Evolutionary conservation across 2,113 vertebrate genomes (phyloP).

Genomic region (Rhombomys opimus): DNA sequence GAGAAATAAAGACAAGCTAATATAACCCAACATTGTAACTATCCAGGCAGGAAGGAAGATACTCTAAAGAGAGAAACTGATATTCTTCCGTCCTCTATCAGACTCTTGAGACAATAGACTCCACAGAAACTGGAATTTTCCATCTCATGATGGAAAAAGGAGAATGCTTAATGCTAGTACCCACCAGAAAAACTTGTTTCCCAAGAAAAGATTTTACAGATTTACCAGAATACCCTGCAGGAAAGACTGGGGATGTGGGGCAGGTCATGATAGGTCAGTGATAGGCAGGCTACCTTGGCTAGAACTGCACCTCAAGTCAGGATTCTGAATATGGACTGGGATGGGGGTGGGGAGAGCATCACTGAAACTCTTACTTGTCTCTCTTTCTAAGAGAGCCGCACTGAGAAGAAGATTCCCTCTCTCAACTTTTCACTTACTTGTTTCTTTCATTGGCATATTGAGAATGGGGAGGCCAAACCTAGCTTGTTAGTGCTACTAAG

Average conservation of each 20-base stretch:
- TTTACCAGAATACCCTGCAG: background rate
- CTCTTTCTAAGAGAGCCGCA: background rate
- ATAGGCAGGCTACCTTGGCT: background rate
- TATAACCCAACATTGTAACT: background rate
- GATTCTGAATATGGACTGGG: background rate
- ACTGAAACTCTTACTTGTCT: background rate
- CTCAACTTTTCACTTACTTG: background rate
- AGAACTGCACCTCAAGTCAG: background rate
- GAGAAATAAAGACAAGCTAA: background rate
- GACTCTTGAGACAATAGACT: background rate
- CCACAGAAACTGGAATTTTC: background rate
- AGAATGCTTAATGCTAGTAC: background rate
- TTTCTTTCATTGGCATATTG: background rate
- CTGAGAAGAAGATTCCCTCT: background rate
- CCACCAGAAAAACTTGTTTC: background rate
- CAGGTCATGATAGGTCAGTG: background rate
- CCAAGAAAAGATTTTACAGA: background rate
- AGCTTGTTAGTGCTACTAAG: background rate
- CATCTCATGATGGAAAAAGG: background rate
- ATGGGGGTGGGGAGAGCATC: too few species aligned
- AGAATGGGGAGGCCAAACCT: background rate
- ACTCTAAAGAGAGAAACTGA: background rate
- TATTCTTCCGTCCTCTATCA: background rate
- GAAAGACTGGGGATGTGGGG: too few species aligned
- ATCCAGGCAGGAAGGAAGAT: background rate